Percentiles rank a stretch among this genome's conserved stretches.
Conservation (phyloP, 2,113 vertebrate genomes). For the Xiphorhynchus elegans region DNA sequence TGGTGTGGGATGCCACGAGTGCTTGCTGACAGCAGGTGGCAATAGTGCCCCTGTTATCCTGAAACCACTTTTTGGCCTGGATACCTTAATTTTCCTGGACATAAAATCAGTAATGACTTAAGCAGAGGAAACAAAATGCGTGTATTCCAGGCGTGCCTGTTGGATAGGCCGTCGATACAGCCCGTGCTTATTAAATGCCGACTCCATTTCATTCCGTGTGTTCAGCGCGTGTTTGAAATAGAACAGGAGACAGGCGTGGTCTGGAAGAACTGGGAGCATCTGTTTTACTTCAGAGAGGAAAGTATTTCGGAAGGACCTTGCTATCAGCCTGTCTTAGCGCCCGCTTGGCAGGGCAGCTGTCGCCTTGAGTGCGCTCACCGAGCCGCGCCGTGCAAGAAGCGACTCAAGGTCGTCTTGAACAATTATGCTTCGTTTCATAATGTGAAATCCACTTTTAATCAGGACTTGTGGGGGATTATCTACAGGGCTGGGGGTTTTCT, state of each 20-base stretch:
- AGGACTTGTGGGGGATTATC: constrained; percentile 1
- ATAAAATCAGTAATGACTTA: constrained; percentile 12
- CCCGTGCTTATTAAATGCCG: background rate
- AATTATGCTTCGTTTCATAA: constrained; percentile 19
- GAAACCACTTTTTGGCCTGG: background rate
- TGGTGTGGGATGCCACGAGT: background rate
- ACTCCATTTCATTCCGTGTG: background rate
- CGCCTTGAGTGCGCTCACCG: background rate
- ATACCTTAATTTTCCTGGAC: background rate
- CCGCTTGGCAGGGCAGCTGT: background rate
- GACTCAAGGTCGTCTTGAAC: background rate
- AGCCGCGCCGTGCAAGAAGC: background rate
- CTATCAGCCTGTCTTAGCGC: background rate
- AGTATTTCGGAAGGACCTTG: background rate
- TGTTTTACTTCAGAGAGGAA: background rate
- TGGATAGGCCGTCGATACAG: background rate
- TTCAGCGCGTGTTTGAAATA: background rate
- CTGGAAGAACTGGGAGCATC: background rate
- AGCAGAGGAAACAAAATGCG: background rate
- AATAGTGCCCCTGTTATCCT: background rate
- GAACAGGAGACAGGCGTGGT: background rate
- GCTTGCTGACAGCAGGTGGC: constrained; percentile 40
- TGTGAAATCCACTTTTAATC: constrained; percentile 22
- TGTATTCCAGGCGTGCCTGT: background rate
- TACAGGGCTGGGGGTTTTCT: background rate